phyloP scores from a whole-genome alignment of 1,140 invertebrate species.

The Dinothrombium tinctorium region DNA sequence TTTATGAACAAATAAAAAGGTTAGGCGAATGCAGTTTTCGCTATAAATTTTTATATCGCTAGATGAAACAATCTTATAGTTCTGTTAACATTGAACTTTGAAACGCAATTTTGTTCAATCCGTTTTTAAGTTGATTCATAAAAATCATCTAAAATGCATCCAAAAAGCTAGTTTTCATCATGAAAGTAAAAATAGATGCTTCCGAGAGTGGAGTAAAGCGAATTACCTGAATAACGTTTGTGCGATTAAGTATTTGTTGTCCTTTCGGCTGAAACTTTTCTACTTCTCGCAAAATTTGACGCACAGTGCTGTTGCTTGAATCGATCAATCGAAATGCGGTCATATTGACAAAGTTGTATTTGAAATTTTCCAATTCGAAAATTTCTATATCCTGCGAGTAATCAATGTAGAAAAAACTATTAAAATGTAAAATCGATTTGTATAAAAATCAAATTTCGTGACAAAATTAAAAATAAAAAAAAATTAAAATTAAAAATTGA shows the following conservation, averaged over 20 bases:
- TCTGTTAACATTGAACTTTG: no score
- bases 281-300: constrained; percentile 54
- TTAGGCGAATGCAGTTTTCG: no score
- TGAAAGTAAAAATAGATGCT: not conserved
- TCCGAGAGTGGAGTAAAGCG: not conserved
- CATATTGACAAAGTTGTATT: constrained; percentile 79
- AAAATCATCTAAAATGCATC: not conserved
- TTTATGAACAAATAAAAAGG: no score
- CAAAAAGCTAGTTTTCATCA: not conserved
- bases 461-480: no score
- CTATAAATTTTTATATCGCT: no score
- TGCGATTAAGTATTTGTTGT: constrained; percentile 45
- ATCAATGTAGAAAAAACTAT: not conserved
- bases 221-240: constrained; percentile 42
- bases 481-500: no score
- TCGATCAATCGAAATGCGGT: constrained; percentile 69
- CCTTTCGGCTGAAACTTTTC: constrained; percentile 55
- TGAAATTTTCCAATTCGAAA: constrained; percentile 76
- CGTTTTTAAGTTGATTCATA: not conserved
- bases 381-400: constrained; percentile 49
- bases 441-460: not conserved
- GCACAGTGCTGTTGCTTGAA: constrained; percentile 43
- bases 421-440: no score
- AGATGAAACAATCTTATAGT: no score
- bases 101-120: not conserved